Percentiles rank a stretch among this genome's conserved stretches.
Conservation (phyloP, 2,888 invertebrate species). For the Clepsis dumicolana region DNA sequence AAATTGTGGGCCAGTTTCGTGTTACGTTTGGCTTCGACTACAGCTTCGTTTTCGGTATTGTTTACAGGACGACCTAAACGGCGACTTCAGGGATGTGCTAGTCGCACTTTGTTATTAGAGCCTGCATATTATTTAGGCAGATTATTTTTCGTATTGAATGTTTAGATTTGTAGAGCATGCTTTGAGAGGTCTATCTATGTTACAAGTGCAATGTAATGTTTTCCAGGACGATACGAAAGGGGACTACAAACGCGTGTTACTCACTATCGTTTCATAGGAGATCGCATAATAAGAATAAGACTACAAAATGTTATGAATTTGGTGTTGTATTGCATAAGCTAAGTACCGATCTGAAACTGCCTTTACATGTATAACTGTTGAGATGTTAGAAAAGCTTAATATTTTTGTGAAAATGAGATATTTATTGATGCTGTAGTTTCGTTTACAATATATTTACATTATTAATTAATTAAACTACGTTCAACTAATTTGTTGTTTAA, state of each 20-base stretch:
- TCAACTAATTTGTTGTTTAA: conserved; percentile 65
- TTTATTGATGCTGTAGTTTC: conserved; percentile 86
- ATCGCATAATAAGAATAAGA: conserved; percentile 72
- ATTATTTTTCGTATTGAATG: conserved; percentile 50
- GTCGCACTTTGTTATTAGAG: conserved; percentile 85
- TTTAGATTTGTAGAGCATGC: conserved; percentile 62
- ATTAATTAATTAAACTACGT: conserved; percentile 81
- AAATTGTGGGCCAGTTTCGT: conserved; percentile 81
- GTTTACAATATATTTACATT: conserved; percentile 81
- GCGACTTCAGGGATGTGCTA: conserved; percentile 89
- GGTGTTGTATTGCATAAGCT: conserved; percentile 53
- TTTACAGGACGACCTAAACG: conserved; percentile 89
- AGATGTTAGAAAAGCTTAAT: conserved; percentile 77
- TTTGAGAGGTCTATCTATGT: conserved; percentile 50
- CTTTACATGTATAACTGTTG: conserved; percentile 80
- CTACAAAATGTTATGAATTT: conserved; percentile 54
- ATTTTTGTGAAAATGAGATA: conserved; percentile 84
- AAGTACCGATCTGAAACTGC: conserved; percentile 74
- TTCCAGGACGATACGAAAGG: conserved; percentile 90
- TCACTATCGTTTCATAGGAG: conserved; percentile 82
- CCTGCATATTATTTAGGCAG: conserved; percentile 68
- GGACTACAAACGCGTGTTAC: conserved; percentile 89
- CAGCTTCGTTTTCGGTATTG: conserved; percentile 72
- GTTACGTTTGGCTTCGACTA: conserved; percentile 50
- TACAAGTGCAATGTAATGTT: conserved; percentile 74